Evolutionary conservation across 2,888 invertebrate genomes (phyloP).

Genomic region (Ischnura elegans): DNA sequence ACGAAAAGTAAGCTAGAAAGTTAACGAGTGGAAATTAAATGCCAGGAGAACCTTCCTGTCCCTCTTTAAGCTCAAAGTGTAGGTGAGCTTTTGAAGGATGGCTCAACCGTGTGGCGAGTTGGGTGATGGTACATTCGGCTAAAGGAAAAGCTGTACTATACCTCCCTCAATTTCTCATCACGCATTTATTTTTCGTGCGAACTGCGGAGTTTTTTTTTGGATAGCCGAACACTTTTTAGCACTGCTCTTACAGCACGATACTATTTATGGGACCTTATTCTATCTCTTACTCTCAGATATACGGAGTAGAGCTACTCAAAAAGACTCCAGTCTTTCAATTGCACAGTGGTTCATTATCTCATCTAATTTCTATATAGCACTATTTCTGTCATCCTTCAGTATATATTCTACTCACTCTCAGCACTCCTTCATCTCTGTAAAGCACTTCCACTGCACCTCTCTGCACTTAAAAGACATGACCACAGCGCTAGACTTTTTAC

Average conservation of each 20-base stretch:
- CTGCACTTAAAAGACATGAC: not conserved
- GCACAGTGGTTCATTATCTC: not conserved
- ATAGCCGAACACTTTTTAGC: not conserved
- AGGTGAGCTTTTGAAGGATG: not conserved
- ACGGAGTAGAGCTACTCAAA: not conserved
- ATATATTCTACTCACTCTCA: not conserved
- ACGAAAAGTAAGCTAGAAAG: not conserved
- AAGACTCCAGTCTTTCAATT: not conserved
- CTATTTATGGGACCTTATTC: too few relatives aligned
- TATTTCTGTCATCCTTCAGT: not conserved
- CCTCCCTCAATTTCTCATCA: not conserved
- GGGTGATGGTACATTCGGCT: not conserved
- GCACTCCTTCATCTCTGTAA: not conserved
- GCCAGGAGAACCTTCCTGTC: not conserved
- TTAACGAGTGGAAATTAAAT: not conserved
- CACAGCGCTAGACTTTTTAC: conserved; percentile 26
- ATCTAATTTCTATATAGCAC: not conserved
- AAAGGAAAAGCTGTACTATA: not conserved
- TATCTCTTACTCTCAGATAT: too few relatives aligned
- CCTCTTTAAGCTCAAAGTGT: too few relatives aligned
- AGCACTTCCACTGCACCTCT: conserved; percentile 8
- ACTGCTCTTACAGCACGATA: not conserved
- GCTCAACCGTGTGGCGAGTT: not conserved
- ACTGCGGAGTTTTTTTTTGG: not conserved
- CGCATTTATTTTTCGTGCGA: not conserved